Conservation (phyloP, 2,888 invertebrate genomes). For the Conops quadrifasciatus region DNA sequence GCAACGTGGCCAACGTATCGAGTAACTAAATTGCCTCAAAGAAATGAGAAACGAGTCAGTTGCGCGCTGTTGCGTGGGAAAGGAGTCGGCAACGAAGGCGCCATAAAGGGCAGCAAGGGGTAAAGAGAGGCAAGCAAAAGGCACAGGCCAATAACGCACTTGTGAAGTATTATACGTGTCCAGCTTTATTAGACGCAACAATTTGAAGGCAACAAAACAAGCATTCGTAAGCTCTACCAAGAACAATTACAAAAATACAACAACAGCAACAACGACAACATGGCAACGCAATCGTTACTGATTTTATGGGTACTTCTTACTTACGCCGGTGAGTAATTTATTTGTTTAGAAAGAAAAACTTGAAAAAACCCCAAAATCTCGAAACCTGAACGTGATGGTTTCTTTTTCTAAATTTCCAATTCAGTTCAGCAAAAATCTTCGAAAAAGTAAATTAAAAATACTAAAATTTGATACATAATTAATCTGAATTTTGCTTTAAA, state of each 20-base stretch:
- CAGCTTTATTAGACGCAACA: background rate
- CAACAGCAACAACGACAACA: slow-evolving; percentile 23
- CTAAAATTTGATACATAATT: too few species aligned
- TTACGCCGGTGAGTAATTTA: slow-evolving; percentile 44
- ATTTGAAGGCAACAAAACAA: background rate
- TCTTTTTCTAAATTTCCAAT: too few species aligned
- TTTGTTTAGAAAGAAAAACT: too few species aligned
- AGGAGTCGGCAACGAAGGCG: slow-evolving; percentile 15
- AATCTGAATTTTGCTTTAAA: too few species aligned
- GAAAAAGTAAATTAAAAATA: too few species aligned
- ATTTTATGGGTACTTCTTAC: slow-evolving; percentile 47
- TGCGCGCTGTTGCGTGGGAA: too few species aligned
- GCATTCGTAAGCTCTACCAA: background rate
- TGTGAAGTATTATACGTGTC: too few species aligned
- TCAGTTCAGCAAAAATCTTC: too few species aligned
- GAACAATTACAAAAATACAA: slow-evolving; percentile 32
- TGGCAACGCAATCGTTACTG: slow-evolving; percentile 44
- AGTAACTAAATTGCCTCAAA: background rate
- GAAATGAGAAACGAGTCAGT: background rate
- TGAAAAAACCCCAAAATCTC: too few species aligned
- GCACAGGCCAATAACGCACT: too few species aligned
- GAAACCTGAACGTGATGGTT: too few species aligned
- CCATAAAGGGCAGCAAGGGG: background rate
- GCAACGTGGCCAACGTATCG: background rate
- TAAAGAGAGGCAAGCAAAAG: background rate